phyloP scores from a whole-genome alignment of 2,888 invertebrate genomes.

The Eilema sororculum region DNA sequence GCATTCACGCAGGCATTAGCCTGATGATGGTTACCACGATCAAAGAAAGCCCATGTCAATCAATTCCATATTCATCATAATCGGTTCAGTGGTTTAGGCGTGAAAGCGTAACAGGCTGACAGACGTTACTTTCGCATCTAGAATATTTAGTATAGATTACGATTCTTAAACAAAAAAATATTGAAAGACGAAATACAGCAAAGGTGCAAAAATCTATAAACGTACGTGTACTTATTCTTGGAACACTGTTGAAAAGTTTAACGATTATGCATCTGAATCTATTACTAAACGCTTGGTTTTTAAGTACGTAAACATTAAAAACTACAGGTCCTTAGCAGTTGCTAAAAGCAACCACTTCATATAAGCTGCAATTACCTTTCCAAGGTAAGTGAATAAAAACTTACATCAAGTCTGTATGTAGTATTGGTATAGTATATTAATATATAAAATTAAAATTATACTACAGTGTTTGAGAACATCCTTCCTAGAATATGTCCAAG shows the following conservation, averaged over 20 bases:
- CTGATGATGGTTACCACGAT: too few species aligned
- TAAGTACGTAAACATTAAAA: not conserved
- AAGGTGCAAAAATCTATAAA: not conserved
- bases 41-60: too few species aligned
- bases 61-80: too few species aligned
- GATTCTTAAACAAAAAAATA: not conserved
- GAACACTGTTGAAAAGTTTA: not conserved
- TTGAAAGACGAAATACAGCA: not conserved
- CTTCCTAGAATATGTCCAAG: not conserved
- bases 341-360: not conserved
- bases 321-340: not conserved
- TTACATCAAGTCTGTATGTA: too few species aligned
- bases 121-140: too few species aligned
- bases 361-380: not conserved
- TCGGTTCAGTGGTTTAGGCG: too few species aligned
- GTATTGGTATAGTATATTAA: not conserved
- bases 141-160: too few species aligned
- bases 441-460: not conserved
- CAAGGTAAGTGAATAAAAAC: not conserved
- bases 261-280: constrained; percentile 10
- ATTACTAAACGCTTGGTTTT: not conserved
- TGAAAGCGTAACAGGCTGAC: too few species aligned
- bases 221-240: constrained; percentile 5
- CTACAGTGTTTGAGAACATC: not conserved
- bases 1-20: not conserved